Base-by-base conservation (phyloP, 37 sponge, comb jelly and placozoan genomes). In the Halichondria panicea region DNA sequence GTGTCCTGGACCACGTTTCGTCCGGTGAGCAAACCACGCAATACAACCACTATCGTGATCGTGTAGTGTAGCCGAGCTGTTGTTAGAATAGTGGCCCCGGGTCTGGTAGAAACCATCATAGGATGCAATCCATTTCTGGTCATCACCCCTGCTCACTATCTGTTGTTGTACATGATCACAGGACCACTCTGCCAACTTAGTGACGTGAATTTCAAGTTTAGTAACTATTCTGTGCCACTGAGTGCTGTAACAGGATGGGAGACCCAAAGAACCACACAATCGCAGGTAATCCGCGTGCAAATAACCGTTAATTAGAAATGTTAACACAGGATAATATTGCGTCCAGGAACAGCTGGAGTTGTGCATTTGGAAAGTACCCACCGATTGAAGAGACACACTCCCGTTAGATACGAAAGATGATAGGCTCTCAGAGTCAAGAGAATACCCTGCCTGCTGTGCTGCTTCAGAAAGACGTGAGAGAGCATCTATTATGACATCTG, bases 91-190 rank as follows among this genome's bases (percentile, higher is more conserved):
- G 70, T 69, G 70, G 32, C 70, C 70, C 7, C 50, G 70, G 8
- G 70, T 69, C 52, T 44, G 43, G 28, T 69, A 69, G 48, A 48
- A 69, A 6, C 70, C 70, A 46, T 69, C 70, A 43, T 39, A 69
- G 7, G 70, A 69, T 5, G 70, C 70, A 24, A 69, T 25, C 70
- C 70, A 69, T 7, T 44, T 21, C 27, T 69, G 18, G 48, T 69
- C n/a, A 30, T 43, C 50, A 13, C 70, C 70, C 28, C 66, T 36
- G 7, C 34, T 22, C 9, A 11, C 13, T 65, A 33, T n/a, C n/a
- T n/a, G n/a, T 37, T 40, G 35, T 4, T 43, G 30, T 8, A 52
- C 50, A 30, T 32, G 38, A 55, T 18, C 12, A 27, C 57, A 45
- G 21, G 54, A 72, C 56, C 39, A 54, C n/a, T 50, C 55, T 8